A percentile compares a stretch with the other conserved stretches of the same genome.
These are phyloP conservation scores for Serripes groenlandicus DNA, from an alignment of 2,888 invertebrate genomes.

Conservation along the genomic window DNA sequence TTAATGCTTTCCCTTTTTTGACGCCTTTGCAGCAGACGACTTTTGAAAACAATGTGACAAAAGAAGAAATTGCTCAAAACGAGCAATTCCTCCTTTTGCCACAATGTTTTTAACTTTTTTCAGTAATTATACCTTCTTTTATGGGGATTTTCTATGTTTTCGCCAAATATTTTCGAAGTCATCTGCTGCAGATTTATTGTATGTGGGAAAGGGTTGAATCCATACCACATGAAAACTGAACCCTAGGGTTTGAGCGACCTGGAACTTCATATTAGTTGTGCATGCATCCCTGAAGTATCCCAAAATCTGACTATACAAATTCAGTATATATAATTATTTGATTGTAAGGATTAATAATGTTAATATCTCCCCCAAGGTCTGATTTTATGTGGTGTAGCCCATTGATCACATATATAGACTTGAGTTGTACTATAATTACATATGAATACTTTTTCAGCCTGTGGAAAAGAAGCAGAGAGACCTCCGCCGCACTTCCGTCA, in stretches of 20 bases:
- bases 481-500: conserved; percentile 84
- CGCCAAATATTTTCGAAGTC: background rate
- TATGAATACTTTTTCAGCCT: conserved; percentile 72
- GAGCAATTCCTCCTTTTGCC: background rate
- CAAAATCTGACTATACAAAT: too few species aligned
- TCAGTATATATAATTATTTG: background rate
- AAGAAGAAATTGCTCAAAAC: background rate
- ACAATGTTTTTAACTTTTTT: background rate
- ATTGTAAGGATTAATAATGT: background rate
- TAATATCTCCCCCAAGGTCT: background rate
- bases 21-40: background rate
- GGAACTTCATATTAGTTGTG: too few species aligned
- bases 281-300: too few species aligned
- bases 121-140: background rate
- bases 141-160: background rate
- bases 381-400: background rate
- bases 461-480: conserved; percentile 80
- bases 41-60: background rate
- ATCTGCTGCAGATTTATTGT: background rate
- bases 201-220: background rate
- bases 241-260: too few species aligned
- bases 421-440: background rate
- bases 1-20: background rate
- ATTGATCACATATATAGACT: background rate
- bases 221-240: too few species aligned